Base-by-base conservation (phyloP, 2,797 vertebrate species). In the Remorina albescens region DNA sequence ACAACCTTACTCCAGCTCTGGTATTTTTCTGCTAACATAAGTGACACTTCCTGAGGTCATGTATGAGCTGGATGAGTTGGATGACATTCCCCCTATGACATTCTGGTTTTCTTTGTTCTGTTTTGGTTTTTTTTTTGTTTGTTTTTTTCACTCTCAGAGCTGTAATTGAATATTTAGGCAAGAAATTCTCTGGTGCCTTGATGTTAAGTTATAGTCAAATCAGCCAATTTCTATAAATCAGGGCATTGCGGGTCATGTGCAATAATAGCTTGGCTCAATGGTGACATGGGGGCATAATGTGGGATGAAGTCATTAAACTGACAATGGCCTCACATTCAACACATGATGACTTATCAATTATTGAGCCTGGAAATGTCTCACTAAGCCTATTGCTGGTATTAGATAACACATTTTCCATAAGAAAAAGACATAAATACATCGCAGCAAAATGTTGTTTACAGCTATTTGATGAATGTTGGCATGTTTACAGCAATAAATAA, bases 241-340 rank as follows among this genome's bases (percentile, higher is more conserved):
- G 42, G 72, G 75, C 59, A 13, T 78, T 66, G 21, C 67, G 26
- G 26, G 46, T 28, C 19, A 23, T 47, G 60, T 26, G n/a, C 41
- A 49, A 61, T 65, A 76, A 70, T 55, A 41, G 61, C 60, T 30
- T n/a, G 36, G 50, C 74, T 73, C 50, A 58, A 34, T 23, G 44
- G 16, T 50, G 78, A 67, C 15, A 9, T n/a, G 77, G 32, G 71
- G 59, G 46, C 55, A 44, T 67, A 30, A 69, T 57, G 77, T 51
- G 71, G 60, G 66, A 73, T 44, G 25, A 36, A 71, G 71, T 78
- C 55, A 5, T 64, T 51, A 71, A 74, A 73, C 63, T 68, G 73
- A 76, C 71, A 74, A 51, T 55, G 60, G 56, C 60, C 42, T 10
- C 47, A 49, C 23, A 19, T 67, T 81, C 47, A 63, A 63, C 8